Evolutionary conservation across 2,797 vertebrate genomes (phyloP), one percentile per base, ranked within the genome.

Genomic region (Choloepus didactylus): DNA sequence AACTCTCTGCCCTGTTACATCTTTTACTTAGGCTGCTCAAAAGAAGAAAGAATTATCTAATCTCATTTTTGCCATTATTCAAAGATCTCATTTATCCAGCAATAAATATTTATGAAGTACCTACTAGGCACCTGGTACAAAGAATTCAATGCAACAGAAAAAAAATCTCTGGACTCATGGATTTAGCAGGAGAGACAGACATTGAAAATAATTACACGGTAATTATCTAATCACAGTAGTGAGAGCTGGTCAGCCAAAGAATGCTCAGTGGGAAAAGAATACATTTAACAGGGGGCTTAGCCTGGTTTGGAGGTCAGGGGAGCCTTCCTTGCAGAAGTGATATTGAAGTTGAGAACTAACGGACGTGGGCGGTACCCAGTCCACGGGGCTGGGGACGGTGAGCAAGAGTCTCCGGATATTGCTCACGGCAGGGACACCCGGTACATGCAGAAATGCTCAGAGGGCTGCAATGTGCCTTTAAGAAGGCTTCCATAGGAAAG

Each of bases 371-470:
- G 0, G 2, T 5, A 9, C 0, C 23, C 35, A 3, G 29, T 8
- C 7, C 0, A 0, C 0, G 15, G 27, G 6, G 2, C 54, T 0
- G 9, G 31, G 25, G 54, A 4, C 18, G n/a, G 62, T 15, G 18
- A 23, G n/a, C 5, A 5, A 2, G 46, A 54, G 19, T 1, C 7
- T 35, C 73, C 2, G 1, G 41, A 0, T 10, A 1, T 9, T 2
- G 4, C 35, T 29, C 23, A 2, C 5, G 6, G 27, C 16, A 5
- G 18, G 18, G 49, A 86, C 25, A 16, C 7, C 31, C 0, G 0
- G 4, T 25, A 0, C 2, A 0, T 0, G 25, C 41, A 7, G 27
- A 59, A 6, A 25, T 2, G 27, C 59, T 62, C 0, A 6, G 49
- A 12, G 76, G 6, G 15, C 29, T 56, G 2, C 0, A 0, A 1